phyloP scores from a whole-genome alignment of 1,140 invertebrate species.

The Micrasema minimum region DNA sequence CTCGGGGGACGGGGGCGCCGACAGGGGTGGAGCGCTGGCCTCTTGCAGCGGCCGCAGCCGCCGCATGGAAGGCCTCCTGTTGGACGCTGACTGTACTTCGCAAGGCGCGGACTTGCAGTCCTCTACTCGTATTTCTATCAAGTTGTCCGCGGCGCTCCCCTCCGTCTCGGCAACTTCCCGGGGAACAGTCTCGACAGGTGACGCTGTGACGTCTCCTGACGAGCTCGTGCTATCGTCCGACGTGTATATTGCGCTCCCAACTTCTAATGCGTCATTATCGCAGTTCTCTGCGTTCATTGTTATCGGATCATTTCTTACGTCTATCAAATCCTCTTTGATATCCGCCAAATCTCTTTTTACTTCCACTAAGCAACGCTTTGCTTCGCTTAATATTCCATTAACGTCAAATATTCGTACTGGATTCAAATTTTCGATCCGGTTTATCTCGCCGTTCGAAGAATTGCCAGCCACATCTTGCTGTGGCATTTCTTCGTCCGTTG shows the following conservation, averaged over 20 bases:
- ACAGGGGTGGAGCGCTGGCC: constrained; percentile 39
- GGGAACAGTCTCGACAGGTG: constrained; percentile 10
- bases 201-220: neutral
- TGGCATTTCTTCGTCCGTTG: constrained; percentile 2
- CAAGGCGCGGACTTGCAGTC: too few species aligned
- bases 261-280: constrained; percentile 57
- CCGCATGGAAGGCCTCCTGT: constrained; percentile 48
- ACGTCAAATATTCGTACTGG: too few species aligned
- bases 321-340: constrained; percentile 5
- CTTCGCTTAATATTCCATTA: neutral
- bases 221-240: constrained; percentile 28
- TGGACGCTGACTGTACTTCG: neutral
- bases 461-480: too few species aligned
- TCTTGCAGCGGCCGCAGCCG: constrained; percentile 39
- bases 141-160: neutral
- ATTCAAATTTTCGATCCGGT: too few species aligned
- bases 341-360: constrained; percentile 5
- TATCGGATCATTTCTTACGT: constrained; percentile 5
- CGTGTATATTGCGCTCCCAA: constrained; percentile 60
- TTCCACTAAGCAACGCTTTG: neutral
- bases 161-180: neutral
- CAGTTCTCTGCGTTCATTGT: neutral
- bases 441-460: too few species aligned
- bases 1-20: constrained; percentile 35
- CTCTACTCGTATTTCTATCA: neutral